Conservation (phyloP, 2,113 vertebrate genomes). For the Cinclus mexicanus region DNA sequence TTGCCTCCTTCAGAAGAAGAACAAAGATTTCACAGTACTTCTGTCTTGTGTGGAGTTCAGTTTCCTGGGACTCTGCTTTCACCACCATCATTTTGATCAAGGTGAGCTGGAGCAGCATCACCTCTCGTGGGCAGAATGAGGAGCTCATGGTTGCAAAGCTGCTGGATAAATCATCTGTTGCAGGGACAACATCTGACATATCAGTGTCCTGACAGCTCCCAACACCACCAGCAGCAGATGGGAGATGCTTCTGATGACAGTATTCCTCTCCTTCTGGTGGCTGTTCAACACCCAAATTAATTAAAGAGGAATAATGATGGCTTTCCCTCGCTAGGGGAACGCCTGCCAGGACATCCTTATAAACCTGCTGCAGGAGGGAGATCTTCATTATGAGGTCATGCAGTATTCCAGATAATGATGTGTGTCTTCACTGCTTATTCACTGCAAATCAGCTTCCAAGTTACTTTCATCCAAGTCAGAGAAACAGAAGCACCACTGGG, state of each 20-base stretch:
- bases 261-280: neutral
- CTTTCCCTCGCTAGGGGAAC: constrained; percentile 45
- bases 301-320: constrained; percentile 46
- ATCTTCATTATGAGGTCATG: constrained; percentile 45
- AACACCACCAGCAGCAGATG: neutral
- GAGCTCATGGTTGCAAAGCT: constrained; percentile 5
- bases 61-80: constrained; percentile 36
- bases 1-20: constrained; percentile 71
- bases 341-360: constrained; percentile 70
- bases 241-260: neutral
- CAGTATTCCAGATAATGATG: neutral
- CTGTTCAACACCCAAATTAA: constrained; percentile 38
- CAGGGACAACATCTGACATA: neutral
- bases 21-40: constrained; percentile 69
- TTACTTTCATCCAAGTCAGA: neutral
- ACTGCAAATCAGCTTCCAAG: neutral
- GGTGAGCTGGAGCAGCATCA: constrained; percentile 76
- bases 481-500: neutral
- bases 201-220: neutral
- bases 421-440: neutral
- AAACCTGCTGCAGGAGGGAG: constrained; percentile 67
- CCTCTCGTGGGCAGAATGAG: constrained; percentile 36
- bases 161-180: neutral
- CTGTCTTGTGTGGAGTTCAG: neutral
- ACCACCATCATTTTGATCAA: constrained; percentile 74